Percentiles rank a stretch among this genome's conserved stretches.
phyloP scores from a whole-genome alignment of 2,113 vertebrate species.

The Leptocoma aspasia region DNA sequence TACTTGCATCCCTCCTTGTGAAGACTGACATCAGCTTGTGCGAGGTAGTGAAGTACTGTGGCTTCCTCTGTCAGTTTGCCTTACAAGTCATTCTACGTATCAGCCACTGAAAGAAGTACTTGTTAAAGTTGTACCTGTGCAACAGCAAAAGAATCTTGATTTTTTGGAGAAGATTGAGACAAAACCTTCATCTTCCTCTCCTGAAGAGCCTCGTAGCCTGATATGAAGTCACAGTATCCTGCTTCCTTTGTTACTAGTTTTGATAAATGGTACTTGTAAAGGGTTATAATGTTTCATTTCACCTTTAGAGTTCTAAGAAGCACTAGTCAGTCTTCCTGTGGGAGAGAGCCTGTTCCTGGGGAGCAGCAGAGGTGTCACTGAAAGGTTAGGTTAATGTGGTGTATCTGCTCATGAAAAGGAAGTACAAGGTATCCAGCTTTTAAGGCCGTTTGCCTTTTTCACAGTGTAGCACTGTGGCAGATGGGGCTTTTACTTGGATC shows the following conservation, averaged over 20 bases:
- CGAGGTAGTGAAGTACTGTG: neutral
- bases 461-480: neutral
- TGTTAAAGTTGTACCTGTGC: neutral
- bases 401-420: neutral
- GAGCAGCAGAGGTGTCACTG: neutral
- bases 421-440: neutral
- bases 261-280: neutral
- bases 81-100: neutral
- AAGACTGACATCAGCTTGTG: neutral
- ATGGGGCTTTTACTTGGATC: neutral
- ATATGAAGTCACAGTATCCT: accelerated
- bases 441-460: neutral
- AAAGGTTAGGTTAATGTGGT: neutral
- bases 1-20: neutral
- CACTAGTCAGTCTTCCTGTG: neutral
- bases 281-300: neutral
- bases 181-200: neutral
- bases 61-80: neutral
- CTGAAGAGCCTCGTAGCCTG: neutral
- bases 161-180: neutral
- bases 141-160: neutral
- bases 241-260: neutral
- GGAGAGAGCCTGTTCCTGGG: neutral
- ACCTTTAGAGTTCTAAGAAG: neutral
- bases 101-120: neutral